Evolutionary conservation across 2,888 invertebrate genomes (phyloP), one percentile per base, ranked within the genome.

Genomic region (Anoncus sp.): DNA sequence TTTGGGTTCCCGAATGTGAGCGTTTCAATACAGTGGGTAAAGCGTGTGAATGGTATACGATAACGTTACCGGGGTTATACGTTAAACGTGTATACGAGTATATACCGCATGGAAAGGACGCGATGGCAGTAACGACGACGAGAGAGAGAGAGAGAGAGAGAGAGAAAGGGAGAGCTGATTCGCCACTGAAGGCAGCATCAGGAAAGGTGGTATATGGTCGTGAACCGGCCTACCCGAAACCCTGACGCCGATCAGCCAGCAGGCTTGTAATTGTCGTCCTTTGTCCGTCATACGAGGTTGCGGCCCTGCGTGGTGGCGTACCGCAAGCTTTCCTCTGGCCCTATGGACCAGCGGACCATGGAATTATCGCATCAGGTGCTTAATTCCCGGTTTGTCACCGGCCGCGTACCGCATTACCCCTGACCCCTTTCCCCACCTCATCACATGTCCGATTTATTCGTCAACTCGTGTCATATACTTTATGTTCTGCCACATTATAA

Each of bases 251-350:
- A 85, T 24, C 47, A 83, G 83, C 80, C 77, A 80, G 82, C 85
- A 84, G 85, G 85, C 81, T 85, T 86, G 88, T 89, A 89, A 89
- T 89, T 89, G 88, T 88, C 87, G 85, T 83, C 86, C 88, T 89
- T 89, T 88, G 89, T 88, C 87, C 85, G 83, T 84, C 84, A 84
- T 84, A 83, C 84, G 85, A 85, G 86, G 80, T 78, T 81, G 84
- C 80, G 76, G 82, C 74, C 65, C 81, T 79, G 80, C 82, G 80
- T 70, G 80, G 82, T 67, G 85, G 87, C 75, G 69, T 79, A 85
- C 87, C 87, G 79, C 85, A 85, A 85, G 83, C 85, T 83, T 84
- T 83, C 82, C 62, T 24, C 84, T 67, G 43, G 69, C 47, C 77
- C 82, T 59, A 63, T 77, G 77, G 80, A 83, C 81, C 85, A 78